Evolutionary conservation across 2,113 vertebrate genomes (phyloP).

Genomic region (Bubo bubo): DNA sequence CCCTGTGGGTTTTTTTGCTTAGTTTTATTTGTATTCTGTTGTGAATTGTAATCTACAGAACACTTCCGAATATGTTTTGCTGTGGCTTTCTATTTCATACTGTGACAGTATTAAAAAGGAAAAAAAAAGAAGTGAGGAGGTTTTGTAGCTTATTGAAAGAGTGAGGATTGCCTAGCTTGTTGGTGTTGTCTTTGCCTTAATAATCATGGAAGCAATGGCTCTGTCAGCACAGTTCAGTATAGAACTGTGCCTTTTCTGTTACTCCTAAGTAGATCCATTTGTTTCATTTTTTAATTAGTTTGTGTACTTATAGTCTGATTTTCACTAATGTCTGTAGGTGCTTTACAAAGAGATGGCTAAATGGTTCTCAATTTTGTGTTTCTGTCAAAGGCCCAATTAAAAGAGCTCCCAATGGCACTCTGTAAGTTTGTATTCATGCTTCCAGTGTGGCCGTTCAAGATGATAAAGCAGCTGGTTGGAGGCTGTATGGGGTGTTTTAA

Average conservation of each 20-base stretch:
- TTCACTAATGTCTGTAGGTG: not conserved
- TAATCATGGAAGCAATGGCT: not conserved
- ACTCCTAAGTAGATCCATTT: rapidly evolving
- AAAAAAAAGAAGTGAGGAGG: rapidly evolving
- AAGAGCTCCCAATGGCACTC: not conserved
- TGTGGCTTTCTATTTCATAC: not conserved
- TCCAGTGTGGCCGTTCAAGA: not conserved
- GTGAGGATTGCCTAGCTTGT: rapidly evolving
- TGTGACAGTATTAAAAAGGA: not conserved
- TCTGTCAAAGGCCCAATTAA: not conserved
- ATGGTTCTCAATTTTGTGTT: rapidly evolving
- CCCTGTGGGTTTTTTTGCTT: rapidly evolving
- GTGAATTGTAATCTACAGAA: not conserved
- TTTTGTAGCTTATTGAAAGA: not conserved
- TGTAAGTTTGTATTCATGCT: not conserved
- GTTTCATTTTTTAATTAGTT: not conserved
- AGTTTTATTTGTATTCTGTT: not conserved
- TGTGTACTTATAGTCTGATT: not conserved
- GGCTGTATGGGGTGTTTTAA: not conserved
- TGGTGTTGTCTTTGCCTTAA: not conserved
- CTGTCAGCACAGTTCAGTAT: not conserved
- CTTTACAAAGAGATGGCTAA: not conserved
- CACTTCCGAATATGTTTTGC: rapidly evolving
- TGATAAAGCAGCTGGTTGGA: not conserved
- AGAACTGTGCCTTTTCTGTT: not conserved